Percentiles rank a stretch among this genome's conserved stretches.
phyloP scores from a whole-genome alignment of 2,888 invertebrate genomes.

The Drosophila buzzatii region DNA sequence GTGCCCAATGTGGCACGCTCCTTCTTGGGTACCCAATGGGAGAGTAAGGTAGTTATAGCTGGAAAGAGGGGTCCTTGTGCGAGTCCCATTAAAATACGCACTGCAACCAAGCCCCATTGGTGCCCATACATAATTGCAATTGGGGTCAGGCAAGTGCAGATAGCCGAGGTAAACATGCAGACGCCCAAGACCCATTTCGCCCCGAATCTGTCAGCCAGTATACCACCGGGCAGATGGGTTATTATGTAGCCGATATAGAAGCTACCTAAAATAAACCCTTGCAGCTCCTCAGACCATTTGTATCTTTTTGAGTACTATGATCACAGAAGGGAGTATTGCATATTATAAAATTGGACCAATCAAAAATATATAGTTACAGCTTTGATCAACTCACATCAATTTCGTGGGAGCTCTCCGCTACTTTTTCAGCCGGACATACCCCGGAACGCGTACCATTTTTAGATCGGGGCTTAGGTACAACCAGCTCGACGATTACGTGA shows the following conservation, averaged over 20 bases:
- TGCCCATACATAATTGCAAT: background rate
- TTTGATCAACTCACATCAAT: background rate
- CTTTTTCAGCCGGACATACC: conserved; percentile 19
- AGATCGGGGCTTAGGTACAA: conserved; percentile 28
- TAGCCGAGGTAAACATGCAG: conserved; percentile 91
- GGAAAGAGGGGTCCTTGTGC: conserved; percentile 94
- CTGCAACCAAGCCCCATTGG: conserved; percentile 87
- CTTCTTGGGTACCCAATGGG: conserved; percentile 91
- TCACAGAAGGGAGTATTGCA: background rate
- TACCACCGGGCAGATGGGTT: conserved; percentile 92
- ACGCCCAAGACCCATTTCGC: conserved; percentile 92
- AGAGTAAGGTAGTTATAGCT: conserved; percentile 91
- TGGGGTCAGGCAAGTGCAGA: conserved; percentile 39
- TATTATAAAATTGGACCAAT: background rate
- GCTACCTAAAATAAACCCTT: conserved; percentile 90
- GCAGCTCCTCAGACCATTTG: conserved; percentile 89
- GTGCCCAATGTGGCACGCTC: conserved; percentile 91
- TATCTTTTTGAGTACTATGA: conserved; percentile 77
- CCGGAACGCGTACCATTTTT: accelerated
- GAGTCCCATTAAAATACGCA: conserved; percentile 91
- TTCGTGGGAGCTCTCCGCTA: accelerated
- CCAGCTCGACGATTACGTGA: conserved; percentile 88
- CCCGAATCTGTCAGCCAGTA: conserved; percentile 91
- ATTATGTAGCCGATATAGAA: conserved; percentile 94
- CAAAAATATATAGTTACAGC: background rate